Evolutionary conservation across 2,888 invertebrate species (phyloP).

Genomic region (Ferdinandea cuprea): DNA sequence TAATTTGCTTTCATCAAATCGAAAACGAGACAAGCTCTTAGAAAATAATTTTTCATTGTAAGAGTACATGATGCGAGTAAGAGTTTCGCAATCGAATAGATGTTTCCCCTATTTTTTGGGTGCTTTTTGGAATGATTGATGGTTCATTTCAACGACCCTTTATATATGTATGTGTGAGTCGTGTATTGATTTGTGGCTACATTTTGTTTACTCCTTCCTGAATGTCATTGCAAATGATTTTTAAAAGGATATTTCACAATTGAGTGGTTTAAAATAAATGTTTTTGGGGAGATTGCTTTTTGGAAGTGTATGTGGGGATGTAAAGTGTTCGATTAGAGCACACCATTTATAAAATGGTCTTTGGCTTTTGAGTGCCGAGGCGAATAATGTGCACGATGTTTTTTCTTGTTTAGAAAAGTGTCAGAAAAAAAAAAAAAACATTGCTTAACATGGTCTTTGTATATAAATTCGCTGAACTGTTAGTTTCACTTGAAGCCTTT

Average conservation of each 20-base stretch:
- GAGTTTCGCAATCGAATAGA: too few species aligned
- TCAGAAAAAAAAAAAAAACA: conserved; percentile 44
- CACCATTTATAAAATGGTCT: conserved; percentile 42
- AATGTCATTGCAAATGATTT: conserved; percentile 68
- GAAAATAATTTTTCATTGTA: too few species aligned
- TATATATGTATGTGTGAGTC: neutral
- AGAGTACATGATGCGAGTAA: too few species aligned
- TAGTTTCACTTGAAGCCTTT: too few species aligned
- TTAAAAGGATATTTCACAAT: conserved; percentile 67
- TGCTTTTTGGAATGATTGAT: conserved; percentile 60
- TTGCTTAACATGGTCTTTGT: conserved; percentile 3
- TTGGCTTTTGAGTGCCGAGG: conserved; percentile 10
- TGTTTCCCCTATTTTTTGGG: conserved; percentile 23
- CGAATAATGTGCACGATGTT: neutral
- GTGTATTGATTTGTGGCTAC: conserved; percentile 8
- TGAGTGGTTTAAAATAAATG: conserved; percentile 42
- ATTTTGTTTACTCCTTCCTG: conserved; percentile 34
- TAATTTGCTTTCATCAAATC: conserved; percentile 26
- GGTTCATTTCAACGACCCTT: conserved; percentile 52
- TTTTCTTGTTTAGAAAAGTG: conserved; percentile 13
- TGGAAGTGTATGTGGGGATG: neutral
- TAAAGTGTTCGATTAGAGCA: conserved; percentile 54
- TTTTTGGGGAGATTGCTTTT: conserved; percentile 17
- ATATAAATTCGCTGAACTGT: too few species aligned
- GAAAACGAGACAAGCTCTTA: conserved; percentile 54